Base-by-base conservation (phyloP, 2,797 vertebrate genomes). In the Sitta carolinensis region DNA sequence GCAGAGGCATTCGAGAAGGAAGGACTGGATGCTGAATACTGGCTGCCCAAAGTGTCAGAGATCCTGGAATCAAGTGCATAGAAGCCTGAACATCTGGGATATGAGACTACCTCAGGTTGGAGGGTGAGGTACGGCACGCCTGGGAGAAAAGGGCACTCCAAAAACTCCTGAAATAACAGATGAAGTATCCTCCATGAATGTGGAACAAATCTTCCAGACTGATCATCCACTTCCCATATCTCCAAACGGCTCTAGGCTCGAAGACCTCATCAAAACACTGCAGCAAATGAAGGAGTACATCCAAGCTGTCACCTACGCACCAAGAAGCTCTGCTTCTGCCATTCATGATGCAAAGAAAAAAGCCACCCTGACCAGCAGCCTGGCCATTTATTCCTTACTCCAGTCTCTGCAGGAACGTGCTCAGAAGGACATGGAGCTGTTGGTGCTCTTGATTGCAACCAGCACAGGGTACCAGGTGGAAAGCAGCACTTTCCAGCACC, bases 401-500 rank as follows among this genome's bases (percentile, higher is more conserved):
- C 93, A 92, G 47, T 47, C 59, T 43, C 91, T 98, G n/a, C 86
- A 7, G 85, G 30, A 89, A 72, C 72, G 11, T 38, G 57, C 16
- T 10, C 77, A 97, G 54, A 54, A 61, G 84, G 95, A 97, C 22
- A 42, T 20, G 32, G 69, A 96, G 8, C 29, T 98, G 4, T 42
- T 98, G 81, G 48, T 98, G 72, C 90, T 97, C 45, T 91, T 89
- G 32, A 90, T 97, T 78, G 96, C 18, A 0, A 86, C 52, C 81
- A 94, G 83, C 32, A 23, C 10, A 13, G 97, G 97, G 4, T 98
- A 98, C 64, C 64, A 70, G 12, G 34, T 43, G 34, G 70, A 26
- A 67, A 47, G 75, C 4, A 82, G 78, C 48, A 93, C 34, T 73
- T 98, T 98, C 63, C 94, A 48, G 18, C 40, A 57, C 84, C 89